Base-by-base conservation (phyloP, 2,888 invertebrate species). In the Apodemia duryi region DNA sequence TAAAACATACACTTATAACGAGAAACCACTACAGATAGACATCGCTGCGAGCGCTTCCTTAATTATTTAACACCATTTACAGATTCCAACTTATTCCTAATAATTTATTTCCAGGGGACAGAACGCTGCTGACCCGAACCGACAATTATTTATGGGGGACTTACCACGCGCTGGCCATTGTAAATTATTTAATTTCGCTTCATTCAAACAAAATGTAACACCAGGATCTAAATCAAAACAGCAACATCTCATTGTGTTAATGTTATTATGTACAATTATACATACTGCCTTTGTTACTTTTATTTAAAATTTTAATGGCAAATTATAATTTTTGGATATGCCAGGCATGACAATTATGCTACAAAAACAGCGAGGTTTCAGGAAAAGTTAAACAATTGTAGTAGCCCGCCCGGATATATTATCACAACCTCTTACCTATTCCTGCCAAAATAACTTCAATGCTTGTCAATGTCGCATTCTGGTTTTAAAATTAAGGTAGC, bases 91-190 rank as follows among this genome's bases (percentile, higher is more conserved):
- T 11, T 6, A 57, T 57, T 29, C 32, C 29, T 29, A 57, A 57
- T 57, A 57, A 57, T 57, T 57, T 29, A 57, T 57, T 57, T 10
- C 10, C 13, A 11, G 57, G 11, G 57, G 57, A 57, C 57, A 57
- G 32, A 57, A 13, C 6, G 29, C 57, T 9, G 57, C 57, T 57
- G 13, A 57, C 57, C 57, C 57, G 13, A 32, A 32, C 57, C 57
- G 57, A 57, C 32, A 57, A 57, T 57, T 57, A 57, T 57, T 57
- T 57, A 57, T 57, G 28, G 57, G 10, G 57, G 57, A 57, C 57
- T 57, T 57, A 57, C 32, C n/a, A 6, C 35, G 32, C 29, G 35
- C 13, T 32, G 13, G 13, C 60, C 29, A 60, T 60, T 60, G 13
- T 35, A 7, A 32, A 60, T 60, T 60, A 35, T 60, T 60, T 60